Evolutionary conservation across 2,797 vertebrate genomes (phyloP).

Genomic region (Danio choprae): DNA sequence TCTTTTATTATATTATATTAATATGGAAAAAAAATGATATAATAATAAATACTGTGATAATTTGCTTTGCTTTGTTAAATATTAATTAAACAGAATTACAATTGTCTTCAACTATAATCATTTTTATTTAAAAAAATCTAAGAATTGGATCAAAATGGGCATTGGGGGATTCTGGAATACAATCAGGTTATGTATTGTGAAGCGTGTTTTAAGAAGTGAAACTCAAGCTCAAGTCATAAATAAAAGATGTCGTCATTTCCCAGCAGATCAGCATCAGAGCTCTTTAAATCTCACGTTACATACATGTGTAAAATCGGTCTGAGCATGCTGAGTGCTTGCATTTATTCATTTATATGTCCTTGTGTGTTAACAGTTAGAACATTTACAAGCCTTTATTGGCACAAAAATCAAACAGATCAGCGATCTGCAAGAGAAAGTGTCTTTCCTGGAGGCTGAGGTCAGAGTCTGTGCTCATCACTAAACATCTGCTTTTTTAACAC

Average conservation of each 20-base stretch:
- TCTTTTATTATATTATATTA: no score
- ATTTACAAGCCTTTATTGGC: conserved; percentile 85
- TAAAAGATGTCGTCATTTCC: conserved; percentile 58
- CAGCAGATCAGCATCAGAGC: neutral
- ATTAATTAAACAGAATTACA: no score
- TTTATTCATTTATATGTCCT: neutral
- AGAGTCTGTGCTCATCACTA: conserved; percentile 5
- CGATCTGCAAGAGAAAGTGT: conserved; percentile 89
- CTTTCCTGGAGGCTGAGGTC: conserved; percentile 93
- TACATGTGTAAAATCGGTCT: neutral
- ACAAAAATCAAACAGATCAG: conserved; percentile 84
- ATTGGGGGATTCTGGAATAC: neutral
- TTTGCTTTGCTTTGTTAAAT: no score
- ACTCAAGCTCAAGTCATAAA: conserved; percentile 59
- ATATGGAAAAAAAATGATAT: no score
- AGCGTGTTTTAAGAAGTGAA: conserved; percentile 37
- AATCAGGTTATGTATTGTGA: neutral
- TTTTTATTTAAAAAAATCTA: no score
- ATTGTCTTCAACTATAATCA: no score
- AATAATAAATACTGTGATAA: no score
- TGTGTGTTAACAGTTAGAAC: conserved; percentile 83
- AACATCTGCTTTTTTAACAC: neutral
- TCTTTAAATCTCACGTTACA: conserved; percentile 42
- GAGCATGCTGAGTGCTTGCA: neutral
- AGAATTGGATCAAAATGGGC: neutral